Evolutionary conservation across 1,140 invertebrate genomes (phyloP).

Genomic region (Drosophila tsacasi): DNA sequence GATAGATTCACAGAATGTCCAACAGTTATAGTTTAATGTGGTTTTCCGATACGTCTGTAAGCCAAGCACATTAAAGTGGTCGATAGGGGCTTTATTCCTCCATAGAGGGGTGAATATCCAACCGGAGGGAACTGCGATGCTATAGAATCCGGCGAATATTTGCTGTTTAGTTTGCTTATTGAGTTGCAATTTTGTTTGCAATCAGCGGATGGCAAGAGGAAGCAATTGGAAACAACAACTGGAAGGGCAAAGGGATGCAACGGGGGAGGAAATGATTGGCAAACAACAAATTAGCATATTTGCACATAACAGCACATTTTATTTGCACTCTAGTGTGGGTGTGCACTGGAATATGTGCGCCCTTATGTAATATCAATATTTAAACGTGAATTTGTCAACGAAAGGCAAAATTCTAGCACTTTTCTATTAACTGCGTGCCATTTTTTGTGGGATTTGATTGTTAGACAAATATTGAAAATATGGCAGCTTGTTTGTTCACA

Average conservation of each 20-base stretch:
- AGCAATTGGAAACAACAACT: slow-evolving; percentile 53
- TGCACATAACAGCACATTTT: slow-evolving; percentile 73
- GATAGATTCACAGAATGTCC: not conserved
- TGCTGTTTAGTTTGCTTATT: slow-evolving; percentile 78
- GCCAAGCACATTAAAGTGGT: slow-evolving; percentile 42
- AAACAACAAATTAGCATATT: slow-evolving; percentile 77
- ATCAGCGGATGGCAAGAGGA: slow-evolving; percentile 58
- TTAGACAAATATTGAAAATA: slow-evolving; percentile 48
- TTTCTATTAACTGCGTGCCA: slow-evolving; percentile 44
- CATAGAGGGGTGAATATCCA: not conserved
- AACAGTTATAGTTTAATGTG: not conserved
- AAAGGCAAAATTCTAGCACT: slow-evolving; percentile 12
- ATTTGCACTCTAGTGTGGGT: slow-evolving; percentile 42
- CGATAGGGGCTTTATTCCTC: slow-evolving; percentile 54
- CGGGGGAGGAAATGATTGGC: slow-evolving; percentile 39
- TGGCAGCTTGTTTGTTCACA: slow-evolving; percentile 31
- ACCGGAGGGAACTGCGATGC: slow-evolving; percentile 10
- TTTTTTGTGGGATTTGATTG: slow-evolving; percentile 35
- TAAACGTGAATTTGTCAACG: slow-evolving; percentile 64
- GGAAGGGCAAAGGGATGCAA: not conserved
- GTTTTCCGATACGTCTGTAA: slow-evolving; percentile 26
- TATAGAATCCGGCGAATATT: slow-evolving; percentile 45
- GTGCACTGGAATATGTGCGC: slow-evolving; percentile 13
- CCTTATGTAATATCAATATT: slow-evolving; percentile 71
- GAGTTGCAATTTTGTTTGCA: slow-evolving; percentile 80